Conservation (phyloP, 2,113 vertebrate species). For the Hyaena hyaena region DNA sequence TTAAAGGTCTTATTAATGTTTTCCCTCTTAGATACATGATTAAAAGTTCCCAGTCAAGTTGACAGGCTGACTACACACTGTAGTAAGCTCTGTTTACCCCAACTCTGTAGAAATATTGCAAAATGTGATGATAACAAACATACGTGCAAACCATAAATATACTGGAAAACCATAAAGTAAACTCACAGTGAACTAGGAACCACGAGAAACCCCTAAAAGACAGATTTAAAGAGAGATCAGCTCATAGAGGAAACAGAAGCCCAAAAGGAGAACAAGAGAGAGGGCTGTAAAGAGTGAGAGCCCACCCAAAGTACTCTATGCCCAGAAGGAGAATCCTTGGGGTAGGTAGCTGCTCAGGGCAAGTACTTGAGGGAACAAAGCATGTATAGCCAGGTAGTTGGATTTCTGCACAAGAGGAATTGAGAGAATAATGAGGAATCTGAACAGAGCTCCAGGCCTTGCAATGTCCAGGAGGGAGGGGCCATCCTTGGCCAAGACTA, state of each 20-base stretch:
- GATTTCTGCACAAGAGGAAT: neutral
- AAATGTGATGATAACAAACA: neutral
- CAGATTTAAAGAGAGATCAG: neutral
- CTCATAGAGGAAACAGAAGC: neutral
- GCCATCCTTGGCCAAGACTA: neutral
- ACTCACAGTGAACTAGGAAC: neutral
- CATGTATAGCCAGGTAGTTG: neutral
- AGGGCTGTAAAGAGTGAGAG: no score
- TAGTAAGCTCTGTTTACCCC: neutral
- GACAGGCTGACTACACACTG: neutral
- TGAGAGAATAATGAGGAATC: neutral
- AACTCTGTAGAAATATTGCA: neutral
- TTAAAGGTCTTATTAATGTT: neutral
- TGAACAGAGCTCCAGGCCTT: neutral
- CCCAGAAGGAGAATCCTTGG: neutral
- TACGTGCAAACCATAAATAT: neutral
- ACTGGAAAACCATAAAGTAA: neutral
- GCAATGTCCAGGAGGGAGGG: neutral
- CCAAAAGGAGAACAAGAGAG: neutral
- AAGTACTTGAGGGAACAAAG: neutral
- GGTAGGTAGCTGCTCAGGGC: no score
- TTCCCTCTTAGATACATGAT: neutral
- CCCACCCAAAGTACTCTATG: accelerated
- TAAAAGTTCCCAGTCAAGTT: neutral
- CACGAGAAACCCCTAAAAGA: neutral